Base-by-base conservation (phyloP, 35 echinoderm and acorn worm species). In the Hemicentrotus pulcherrimus region DNA sequence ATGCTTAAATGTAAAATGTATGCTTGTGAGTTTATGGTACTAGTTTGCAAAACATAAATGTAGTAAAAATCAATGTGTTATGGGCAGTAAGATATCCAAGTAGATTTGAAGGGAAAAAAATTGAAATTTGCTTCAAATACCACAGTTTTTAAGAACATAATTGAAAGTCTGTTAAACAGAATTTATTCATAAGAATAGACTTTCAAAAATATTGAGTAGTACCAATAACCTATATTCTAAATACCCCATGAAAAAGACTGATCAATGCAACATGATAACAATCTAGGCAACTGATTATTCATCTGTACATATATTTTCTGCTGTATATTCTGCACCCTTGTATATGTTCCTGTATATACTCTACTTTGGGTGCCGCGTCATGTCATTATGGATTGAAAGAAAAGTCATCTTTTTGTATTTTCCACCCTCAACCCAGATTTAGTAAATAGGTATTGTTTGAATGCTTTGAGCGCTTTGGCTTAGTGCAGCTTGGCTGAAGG, bases 271-370 rank as follows among this genome's bases (percentile, higher is more conserved):
- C 19, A n/a, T 28, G 22, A 78, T 78, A 6, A 55, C 9, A 55
- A 55, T 9, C 9, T 15, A 55, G 9, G 10, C 15, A 55, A 55
- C 11, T 11, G 50, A 78, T 78, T 78, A 28, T 78, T 78, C 65
- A 78, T 78, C 22, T 78, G 65, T 78, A 78, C 18, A n/a, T 78
- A 78, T 78, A 78, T 78, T 78, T 55, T 78, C 65, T 78, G 65
- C 65, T 78, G 65, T 78, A 78, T 78, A 78, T 78, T 78, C 65
- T 78, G 65, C 65, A 5, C 4, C 4, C 19, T 78, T 78, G 65
- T 78, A 78, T 28, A n/a, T 78, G 19, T 59, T 59, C 11, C 16
- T 59, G 52, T 78, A 78, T 78, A 78, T 78, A 78, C 65, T 78
- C n/a, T 28, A 28, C 7, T 22, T 22, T 59, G 18, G 24, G 65